Evolutionary conservation across 2,888 invertebrate species (phyloP), one percentile per base, ranked within the genome.

Genomic region (Dicycla oo): DNA sequence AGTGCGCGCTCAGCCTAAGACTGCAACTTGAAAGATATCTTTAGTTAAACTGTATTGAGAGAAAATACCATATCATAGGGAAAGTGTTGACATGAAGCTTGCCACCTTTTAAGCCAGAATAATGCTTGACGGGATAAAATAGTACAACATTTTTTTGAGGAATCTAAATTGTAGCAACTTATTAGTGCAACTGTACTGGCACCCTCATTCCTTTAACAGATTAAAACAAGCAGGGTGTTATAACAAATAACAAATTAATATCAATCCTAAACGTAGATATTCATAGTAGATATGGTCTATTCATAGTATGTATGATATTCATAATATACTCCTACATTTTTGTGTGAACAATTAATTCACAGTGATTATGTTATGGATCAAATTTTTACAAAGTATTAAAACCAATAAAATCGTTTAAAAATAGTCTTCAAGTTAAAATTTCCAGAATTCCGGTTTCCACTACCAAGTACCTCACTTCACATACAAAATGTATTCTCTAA

Each of bases 401-500:
- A 51, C 13, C 13, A 1, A n/a, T 51, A 6, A 23, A 23, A 8
- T 51, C 5, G 2, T 51, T 23, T 23, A 13, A 5, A 13, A 51
- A 40, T 18, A 40, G 34, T 49, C 47, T 20, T 1, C n/a, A 15
- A 20, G 4, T 20, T 26, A 15, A 51, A 23, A 23, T 6, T 51
- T 51, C 2, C 6, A n/a, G 2, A 30, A 10, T 7, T 63, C 10
- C 34, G 15, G 15, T 2, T 6, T 1, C 7, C 15, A 13, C n/a
- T n/a, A n/a, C 4, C 3, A 23, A 30, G 30, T 15, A 53, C 47
- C 8, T 38, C 6, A 20, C 57, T 38, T 53, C 23, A 56, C 23
- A 45, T 10, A 61, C 40, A 20, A 74, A 68, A 62, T 18, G 1
- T 67, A 34, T 64, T 26, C n/a, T 56, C 51, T n/a, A 51, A 58